Evolutionary conservation across 1,140 invertebrate genomes (phyloP), one percentile per base, ranked within the genome.

Genomic region (Anoplolepis gracilipes): DNA sequence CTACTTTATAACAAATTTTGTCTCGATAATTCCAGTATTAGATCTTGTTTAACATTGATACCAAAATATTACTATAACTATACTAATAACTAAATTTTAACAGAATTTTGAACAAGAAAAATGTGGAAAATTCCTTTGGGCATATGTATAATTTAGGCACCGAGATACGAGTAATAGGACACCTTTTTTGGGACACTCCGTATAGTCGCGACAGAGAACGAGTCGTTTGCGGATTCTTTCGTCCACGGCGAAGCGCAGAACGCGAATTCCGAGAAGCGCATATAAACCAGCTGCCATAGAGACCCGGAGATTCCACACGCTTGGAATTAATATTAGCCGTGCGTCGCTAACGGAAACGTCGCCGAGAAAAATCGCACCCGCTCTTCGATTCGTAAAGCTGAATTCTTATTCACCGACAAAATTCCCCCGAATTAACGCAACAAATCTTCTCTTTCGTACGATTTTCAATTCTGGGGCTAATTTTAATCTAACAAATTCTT

Each of bases 251-350:
- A 84, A 73, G 69, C 81, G 46, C 85, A 87, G 85, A 67, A 91
- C 84, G 78, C 87, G 62, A 88, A 85, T 89, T 90, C 89, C 76
- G 61, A 89, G 88, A 89, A 89, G 76, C 84, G 88, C 87, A 57
- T 85, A 87, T 88, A 88, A 85, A 86, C 88, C 88, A 89, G 88
- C 88, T 88, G 87, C 76, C 84, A 67, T 53, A 88, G 87, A 88
- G 86, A 88, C 72, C 72, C 79, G 79, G 79, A 88, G 87, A 88
- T 88, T 88, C 86, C 87, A 87, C 82, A 77, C 86, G 86, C 87
- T 88, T 88, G 87, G 87, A 88, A 88, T 88, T 88, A 88, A 88
- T 88, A 88, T 88, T 88, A 88, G 87, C 86, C 85, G 85, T 72
- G 72, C 86, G 87, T 73, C 86, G 84, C 87, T 76, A 81, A 81